These are phyloP conservation scores for Philopotamus ludificatus DNA, from an alignment of 1,140 invertebrate genomes.

Conservation along the genomic window DNA sequence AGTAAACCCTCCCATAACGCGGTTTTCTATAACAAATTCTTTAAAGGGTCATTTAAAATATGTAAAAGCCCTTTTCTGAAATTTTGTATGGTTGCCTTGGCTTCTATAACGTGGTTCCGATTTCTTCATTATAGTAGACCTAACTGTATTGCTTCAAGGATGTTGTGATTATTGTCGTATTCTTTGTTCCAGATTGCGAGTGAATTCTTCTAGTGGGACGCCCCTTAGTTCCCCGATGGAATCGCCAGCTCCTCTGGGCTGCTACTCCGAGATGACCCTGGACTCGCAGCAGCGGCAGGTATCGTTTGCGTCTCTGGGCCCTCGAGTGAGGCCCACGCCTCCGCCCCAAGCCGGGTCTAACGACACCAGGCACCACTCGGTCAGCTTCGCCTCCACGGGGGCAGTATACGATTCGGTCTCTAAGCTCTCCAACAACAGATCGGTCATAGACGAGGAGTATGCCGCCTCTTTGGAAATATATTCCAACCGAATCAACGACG, in stretches of 20 bases:
- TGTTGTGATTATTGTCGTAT: not conserved
- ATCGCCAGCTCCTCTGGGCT: slow-evolving; percentile 63
- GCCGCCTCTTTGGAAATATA: slow-evolving; percentile 38
- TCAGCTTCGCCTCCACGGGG: slow-evolving; percentile 53
- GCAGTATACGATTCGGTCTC: slow-evolving; percentile 45
- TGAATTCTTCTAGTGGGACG: slow-evolving; percentile 63
- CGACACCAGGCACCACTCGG: slow-evolving; percentile 48
- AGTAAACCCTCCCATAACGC: too few relatives aligned
- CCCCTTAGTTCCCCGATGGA: slow-evolving; percentile 71
- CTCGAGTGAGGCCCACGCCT: slow-evolving; percentile 46
- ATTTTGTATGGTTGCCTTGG: too few relatives aligned
- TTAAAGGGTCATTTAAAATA: too few relatives aligned
- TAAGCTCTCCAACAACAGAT: slow-evolving; percentile 42
- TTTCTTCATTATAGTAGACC: too few relatives aligned
- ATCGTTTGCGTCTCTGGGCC: slow-evolving; percentile 54
- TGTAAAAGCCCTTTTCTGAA: too few relatives aligned
- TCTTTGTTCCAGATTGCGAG: slow-evolving; percentile 60
- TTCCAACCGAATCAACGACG: slow-evolving; percentile 27
- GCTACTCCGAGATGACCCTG: slow-evolving; percentile 61
- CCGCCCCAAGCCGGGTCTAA: slow-evolving; percentile 43
- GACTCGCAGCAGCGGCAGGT: slow-evolving; percentile 61
- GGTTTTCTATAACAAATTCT: too few relatives aligned
- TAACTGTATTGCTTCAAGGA: not conserved
- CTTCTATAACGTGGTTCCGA: too few relatives aligned
- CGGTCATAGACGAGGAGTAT: slow-evolving; percentile 50